These are phyloP conservation scores for Lontra canadensis DNA, from an alignment of 2,113 vertebrate genomes.

Conservation along the genomic window DNA sequence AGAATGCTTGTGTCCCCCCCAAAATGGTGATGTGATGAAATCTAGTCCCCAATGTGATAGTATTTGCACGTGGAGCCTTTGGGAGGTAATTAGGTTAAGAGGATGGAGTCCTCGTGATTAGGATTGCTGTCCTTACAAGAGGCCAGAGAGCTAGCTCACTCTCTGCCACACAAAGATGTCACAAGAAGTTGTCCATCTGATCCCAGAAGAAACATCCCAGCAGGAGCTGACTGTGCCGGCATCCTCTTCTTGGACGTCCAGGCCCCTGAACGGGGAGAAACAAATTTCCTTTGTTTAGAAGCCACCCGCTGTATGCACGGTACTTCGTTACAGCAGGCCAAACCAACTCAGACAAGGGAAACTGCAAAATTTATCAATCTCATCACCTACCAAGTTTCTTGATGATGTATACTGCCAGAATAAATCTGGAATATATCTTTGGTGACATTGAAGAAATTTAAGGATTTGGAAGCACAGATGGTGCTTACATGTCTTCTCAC, in stretches of 20 bases:
- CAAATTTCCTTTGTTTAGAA: background rate
- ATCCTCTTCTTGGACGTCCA: background rate
- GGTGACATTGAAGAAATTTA: background rate
- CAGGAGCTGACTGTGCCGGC: too few relatives aligned
- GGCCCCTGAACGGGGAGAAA: background rate
- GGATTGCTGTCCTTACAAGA: background rate
- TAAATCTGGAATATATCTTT: background rate
- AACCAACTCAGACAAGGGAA: background rate
- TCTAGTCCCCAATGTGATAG: background rate
- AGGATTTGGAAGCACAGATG: background rate
- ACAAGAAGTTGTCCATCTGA: background rate
- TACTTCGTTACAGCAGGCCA: background rate
- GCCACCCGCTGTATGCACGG: background rate
- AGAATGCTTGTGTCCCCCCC: background rate
- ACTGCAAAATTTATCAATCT: background rate
- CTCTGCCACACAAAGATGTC: background rate
- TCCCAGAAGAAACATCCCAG: background rate
- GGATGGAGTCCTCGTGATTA: accelerated
- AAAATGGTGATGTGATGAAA: background rate
- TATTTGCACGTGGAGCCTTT: background rate
- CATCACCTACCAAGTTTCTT: background rate
- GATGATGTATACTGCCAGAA: background rate
- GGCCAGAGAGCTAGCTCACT: background rate
- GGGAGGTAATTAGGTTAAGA: background rate
- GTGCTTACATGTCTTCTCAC: background rate